Conservation (phyloP, 2,797 vertebrate species). For the Sardinella longiceps region DNA sequence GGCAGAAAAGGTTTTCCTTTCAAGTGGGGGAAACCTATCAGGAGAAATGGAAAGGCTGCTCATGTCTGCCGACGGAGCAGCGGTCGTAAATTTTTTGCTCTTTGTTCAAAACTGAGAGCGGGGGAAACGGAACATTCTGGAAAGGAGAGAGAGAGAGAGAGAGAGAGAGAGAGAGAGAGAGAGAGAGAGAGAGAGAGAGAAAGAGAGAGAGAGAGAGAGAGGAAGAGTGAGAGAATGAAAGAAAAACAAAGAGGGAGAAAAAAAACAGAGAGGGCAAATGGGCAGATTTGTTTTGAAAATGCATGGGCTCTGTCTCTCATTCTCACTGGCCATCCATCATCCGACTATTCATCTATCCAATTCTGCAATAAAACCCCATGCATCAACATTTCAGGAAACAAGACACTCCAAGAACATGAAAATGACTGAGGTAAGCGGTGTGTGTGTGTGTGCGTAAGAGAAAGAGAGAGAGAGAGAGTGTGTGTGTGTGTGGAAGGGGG, state of each 20-base stretch:
- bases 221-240: too few species aligned
- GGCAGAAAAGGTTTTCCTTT: slow-evolving; percentile 50
- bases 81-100: background rate
- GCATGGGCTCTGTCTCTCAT: background rate
- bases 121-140: too few species aligned
- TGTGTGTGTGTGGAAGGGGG: background rate
- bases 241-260: too few species aligned
- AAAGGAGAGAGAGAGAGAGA: too few species aligned
- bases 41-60: slow-evolving; percentile 26
- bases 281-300: slow-evolving; percentile 13
- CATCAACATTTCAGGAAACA: slow-evolving; percentile 15
- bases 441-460: background rate
- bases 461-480: background rate
- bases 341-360: background rate
- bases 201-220: too few species aligned
- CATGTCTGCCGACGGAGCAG: background rate
- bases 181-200: too few species aligned
- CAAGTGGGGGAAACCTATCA: slow-evolving; percentile 50
- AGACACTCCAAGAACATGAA: slow-evolving; percentile 12
- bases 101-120: background rate
- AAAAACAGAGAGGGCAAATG: too few species aligned
- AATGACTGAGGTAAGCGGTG: background rate
- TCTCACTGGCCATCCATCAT: background rate
- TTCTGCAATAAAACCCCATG: background rate
- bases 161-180: too few species aligned